Conservation (phyloP, 2,113 vertebrate species). For the Urocitellus parryii region DNA sequence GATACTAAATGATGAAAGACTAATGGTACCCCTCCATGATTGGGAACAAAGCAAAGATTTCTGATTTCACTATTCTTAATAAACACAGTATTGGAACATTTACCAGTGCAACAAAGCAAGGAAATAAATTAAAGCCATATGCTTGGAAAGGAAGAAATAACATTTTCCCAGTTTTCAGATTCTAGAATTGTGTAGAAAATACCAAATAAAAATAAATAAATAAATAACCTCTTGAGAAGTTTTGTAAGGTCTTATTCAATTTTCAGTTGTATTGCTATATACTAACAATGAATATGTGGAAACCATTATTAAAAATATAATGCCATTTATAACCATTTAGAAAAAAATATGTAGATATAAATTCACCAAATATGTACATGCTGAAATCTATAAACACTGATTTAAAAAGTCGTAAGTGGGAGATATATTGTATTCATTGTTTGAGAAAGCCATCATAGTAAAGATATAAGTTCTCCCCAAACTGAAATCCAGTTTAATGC, state of each 20-base stretch:
- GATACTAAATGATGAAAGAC: neutral
- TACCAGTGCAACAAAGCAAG: neutral
- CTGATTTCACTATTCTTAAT: neutral
- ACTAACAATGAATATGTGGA: neutral
- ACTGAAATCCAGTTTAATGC: neutral
- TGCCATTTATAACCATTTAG: neutral
- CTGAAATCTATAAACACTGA: neutral
- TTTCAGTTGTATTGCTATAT: neutral
- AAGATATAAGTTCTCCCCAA: neutral
- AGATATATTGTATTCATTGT: neutral
- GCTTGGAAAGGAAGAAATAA: neutral
- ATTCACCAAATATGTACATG: neutral
- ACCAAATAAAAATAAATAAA: neutral
- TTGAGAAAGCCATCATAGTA: neutral
- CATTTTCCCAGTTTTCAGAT: neutral
- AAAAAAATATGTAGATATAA: neutral
- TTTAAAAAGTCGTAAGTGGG: neutral
- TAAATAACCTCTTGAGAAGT: neutral
- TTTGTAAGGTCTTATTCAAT: neutral
- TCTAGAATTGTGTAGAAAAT: neutral
- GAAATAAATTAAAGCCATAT: neutral
- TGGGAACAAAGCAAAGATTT: neutral
- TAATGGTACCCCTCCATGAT: neutral
- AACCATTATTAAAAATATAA: neutral
- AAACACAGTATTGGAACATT: neutral